These are phyloP conservation scores for Mylabris sibirica DNA, from an alignment of 2,888 invertebrate genomes.

Conservation along the genomic window DNA sequence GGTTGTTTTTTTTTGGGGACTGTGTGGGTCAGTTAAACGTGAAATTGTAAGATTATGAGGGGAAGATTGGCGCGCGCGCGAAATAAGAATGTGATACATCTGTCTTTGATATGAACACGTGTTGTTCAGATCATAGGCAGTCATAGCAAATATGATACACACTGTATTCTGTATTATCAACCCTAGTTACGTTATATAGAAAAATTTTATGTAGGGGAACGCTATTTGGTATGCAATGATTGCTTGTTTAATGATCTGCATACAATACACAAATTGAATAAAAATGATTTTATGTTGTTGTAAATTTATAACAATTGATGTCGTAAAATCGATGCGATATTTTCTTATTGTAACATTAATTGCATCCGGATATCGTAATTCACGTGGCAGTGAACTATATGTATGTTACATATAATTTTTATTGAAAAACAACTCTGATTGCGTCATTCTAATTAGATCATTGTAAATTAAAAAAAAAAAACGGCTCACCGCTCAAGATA, in stretches of 20 bases:
- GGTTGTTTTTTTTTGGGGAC: background rate
- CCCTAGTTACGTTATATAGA: slow-evolving; percentile 15
- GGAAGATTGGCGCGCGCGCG: slow-evolving; percentile 40
- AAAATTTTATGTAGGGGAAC: slow-evolving; percentile 12
- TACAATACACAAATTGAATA: slow-evolving; percentile 10
- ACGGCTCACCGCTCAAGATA: background rate
- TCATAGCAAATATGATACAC: slow-evolving; percentile 38
- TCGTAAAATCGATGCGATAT: background rate
- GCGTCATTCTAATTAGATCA: background rate
- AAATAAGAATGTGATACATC: slow-evolving; percentile 42
- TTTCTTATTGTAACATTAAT: background rate
- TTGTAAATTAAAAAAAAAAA: background rate
- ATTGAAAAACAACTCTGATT: background rate
- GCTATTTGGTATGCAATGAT: slow-evolving; percentile 1
- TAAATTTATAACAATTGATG: background rate
- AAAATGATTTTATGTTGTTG: background rate
- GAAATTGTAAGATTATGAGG: slow-evolving; percentile 28
- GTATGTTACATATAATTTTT: background rate
- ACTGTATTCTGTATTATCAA: slow-evolving; percentile 26
- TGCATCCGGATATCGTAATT: background rate
- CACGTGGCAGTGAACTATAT: background rate
- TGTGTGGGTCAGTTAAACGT: slow-evolving; percentile 26
- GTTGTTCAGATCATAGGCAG: slow-evolving; percentile 39
- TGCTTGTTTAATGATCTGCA: background rate
- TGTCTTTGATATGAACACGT: slow-evolving; percentile 41